Evolutionary conservation across 1,140 invertebrate species (phyloP), one percentile per base, ranked within the genome.

Genomic region (Drosophila ambigua): DNA sequence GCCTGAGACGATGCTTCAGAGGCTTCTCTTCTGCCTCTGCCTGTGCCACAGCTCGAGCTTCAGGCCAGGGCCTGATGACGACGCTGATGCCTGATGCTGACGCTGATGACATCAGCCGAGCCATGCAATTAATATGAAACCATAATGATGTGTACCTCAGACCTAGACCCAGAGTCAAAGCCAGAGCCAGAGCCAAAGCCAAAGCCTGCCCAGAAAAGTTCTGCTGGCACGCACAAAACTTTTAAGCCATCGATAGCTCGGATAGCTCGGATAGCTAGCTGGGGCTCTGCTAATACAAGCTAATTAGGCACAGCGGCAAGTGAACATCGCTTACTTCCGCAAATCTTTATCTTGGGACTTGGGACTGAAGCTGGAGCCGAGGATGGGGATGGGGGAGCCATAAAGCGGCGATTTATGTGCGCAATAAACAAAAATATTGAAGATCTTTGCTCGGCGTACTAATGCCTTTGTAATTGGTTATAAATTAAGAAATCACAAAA

Each of bases 381-480:
- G 5, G 0, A 71, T 41, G 51, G 72, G 46, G 41, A 35, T 26
- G 51, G 13, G 54, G 41, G 23, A 24, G 23, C 79, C 80, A 61
- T 83, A 83, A 83, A 78, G 51, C 77, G 61, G 57, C 78, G 75
- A 82, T 75, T 88, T 88, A 73, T 79, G 78, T 88, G 84, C 79
- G 83, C 84, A 88, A 88, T 88, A 79, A 88, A 64, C 75, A 73
- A 77, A 77, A 75, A 55, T 79, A 76, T 80, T 79, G 64, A 72
- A 74, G 74, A 81, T 53, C 64, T 75, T 20, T 51, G 53, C 57
- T 55, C 35, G 41, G 16, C 26, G 62, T 53, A 72, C 83, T 88
- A 88, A 88, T 88, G 83, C 83, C 61, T 88, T 88, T 88, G 76
- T 88, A 88, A 88, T 88, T 88, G 83, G 83, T 77, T 83, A 79